phyloP scores from a whole-genome alignment of 2,113 vertebrate genomes.

The Lipophrys pholis region DNA sequence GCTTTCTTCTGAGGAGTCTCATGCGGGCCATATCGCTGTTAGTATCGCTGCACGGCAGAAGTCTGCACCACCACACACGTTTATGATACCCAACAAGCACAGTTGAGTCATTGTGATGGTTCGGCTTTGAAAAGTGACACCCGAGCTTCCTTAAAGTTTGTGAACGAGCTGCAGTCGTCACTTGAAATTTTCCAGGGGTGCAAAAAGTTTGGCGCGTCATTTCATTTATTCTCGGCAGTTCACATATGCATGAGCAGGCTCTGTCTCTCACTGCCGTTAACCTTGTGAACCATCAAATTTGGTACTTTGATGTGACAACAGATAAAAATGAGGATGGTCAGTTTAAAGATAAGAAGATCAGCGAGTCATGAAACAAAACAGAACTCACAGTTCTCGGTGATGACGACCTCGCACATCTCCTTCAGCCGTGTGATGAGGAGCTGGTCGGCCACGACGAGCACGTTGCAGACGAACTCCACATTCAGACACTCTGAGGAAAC shows the following conservation, averaged over 20 bases:
- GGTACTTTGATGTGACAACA: neutral
- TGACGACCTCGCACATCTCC: slow-evolving; percentile 94
- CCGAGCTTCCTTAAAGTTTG: no score
- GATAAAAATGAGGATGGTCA: neutral
- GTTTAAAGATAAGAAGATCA: neutral
- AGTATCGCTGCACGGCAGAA: no score
- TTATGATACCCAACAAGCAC: no score
- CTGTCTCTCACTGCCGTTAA: neutral
- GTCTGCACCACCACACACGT: no score
- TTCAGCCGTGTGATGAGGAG: slow-evolving; percentile 93
- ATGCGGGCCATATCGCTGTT: no score
- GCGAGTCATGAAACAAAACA: neutral
- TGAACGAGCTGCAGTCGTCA: no score
- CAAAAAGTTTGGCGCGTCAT: no score
- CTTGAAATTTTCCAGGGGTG: no score
- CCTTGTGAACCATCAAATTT: neutral
- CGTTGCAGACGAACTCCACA: slow-evolving; percentile 93
- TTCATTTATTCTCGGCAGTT: neutral
- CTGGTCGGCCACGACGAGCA: slow-evolving; percentile 96
- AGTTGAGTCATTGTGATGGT: no score
- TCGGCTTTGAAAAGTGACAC: no score
- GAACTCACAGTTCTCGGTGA: slow-evolving; percentile 93
- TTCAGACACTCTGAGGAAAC: slow-evolving; percentile 87
- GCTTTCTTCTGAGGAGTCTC: no score
- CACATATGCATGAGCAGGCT: neutral